Evolutionary conservation across 1,140 invertebrate genomes (phyloP).

Genomic region (Solen grandis): DNA sequence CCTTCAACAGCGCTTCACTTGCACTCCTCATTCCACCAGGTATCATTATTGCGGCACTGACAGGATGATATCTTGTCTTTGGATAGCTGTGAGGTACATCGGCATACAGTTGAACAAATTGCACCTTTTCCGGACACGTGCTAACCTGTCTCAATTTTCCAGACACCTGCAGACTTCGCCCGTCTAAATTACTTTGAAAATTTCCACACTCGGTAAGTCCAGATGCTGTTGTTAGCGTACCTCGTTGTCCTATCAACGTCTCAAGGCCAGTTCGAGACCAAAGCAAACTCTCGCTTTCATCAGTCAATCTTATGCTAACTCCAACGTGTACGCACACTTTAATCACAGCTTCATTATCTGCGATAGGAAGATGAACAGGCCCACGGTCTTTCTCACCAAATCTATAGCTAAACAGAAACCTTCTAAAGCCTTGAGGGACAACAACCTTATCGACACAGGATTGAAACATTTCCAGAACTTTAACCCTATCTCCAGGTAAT

Average conservation of each 20-base stretch:
- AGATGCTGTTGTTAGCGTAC: too few relatives aligned
- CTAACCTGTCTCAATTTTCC: not conserved
- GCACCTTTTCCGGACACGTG: not conserved
- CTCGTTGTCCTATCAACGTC: too few relatives aligned
- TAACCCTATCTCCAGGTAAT: too few relatives aligned
- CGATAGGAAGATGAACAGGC: not conserved
- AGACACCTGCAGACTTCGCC: not conserved
- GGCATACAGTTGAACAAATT: conserved; percentile 11
- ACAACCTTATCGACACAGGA: too few relatives aligned
- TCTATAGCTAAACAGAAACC: not conserved
- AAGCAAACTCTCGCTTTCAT: too few relatives aligned
- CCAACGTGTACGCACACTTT: conserved; percentile 1
- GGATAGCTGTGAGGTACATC: not conserved
- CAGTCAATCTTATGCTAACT: not conserved
- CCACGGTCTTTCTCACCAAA: not conserved
- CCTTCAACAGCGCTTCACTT: too few relatives aligned
- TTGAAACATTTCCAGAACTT: too few relatives aligned
- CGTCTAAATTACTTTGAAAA: not conserved
- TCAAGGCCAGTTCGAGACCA: too few relatives aligned
- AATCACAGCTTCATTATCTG: not conserved
- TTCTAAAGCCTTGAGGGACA: too few relatives aligned
- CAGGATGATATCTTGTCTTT: conserved; percentile 10
- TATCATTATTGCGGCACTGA: not conserved
- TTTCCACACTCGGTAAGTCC: conserved; percentile 11
- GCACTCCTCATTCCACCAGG: too few relatives aligned